These are phyloP conservation scores for Gila robusta DNA, from an alignment of 2,797 vertebrate genomes.

Conservation along the genomic window DNA sequence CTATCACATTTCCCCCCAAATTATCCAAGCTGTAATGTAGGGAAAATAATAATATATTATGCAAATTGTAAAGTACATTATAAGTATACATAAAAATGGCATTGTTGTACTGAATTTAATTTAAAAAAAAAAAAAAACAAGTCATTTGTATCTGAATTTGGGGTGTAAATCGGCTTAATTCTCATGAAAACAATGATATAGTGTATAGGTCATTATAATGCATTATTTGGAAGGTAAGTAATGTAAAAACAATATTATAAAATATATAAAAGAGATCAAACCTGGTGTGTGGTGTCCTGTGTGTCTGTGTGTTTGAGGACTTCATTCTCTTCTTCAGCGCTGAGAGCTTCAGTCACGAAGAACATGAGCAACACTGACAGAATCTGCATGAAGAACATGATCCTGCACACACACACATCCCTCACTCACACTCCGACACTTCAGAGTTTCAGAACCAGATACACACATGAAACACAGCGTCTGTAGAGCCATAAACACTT, in stretches of 20 bases:
- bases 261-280: background rate
- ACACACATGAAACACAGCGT: background rate
- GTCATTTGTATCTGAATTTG: background rate
- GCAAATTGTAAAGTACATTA: background rate
- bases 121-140: background rate
- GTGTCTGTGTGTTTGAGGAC: background rate
- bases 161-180: background rate
- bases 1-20: background rate
- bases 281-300: constrained; percentile 26
- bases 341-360: constrained; percentile 12
- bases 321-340: constrained; percentile 23
- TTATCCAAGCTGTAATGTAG: background rate
- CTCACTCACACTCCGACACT: background rate
- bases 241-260: background rate
- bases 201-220: background rate
- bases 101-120: background rate
- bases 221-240: background rate
- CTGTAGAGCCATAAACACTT: background rate
- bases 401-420: constrained; percentile 24
- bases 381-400: constrained; percentile 21
- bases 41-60: background rate
- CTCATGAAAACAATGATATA: background rate
- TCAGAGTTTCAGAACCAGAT: background rate
- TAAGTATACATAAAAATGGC: background rate
- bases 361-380: constrained; percentile 38